Conservation (phyloP, 2,113 vertebrate genomes). For the Marmota flaviventris region DNA sequence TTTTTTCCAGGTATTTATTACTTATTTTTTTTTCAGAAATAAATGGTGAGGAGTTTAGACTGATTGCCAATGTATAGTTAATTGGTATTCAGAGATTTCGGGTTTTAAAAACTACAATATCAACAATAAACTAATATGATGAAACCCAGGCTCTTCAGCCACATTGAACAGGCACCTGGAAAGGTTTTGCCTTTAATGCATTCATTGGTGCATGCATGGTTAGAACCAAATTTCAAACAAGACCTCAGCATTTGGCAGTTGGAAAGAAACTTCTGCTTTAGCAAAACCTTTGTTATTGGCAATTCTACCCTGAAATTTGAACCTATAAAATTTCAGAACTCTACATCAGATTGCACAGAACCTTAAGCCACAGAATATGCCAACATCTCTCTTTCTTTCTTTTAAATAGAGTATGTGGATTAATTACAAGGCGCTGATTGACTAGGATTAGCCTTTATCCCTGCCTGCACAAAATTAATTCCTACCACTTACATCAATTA, state of each 20-base stretch:
- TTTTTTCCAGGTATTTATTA: not conserved
- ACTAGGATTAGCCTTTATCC: constrained; percentile 84
- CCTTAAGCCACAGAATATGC: constrained; percentile 43
- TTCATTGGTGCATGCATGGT: not conserved
- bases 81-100: not conserved
- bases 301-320: constrained; percentile 75
- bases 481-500: constrained; percentile 84
- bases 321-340: constrained; percentile 63
- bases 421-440: constrained; percentile 85
- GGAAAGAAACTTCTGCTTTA: constrained; percentile 60
- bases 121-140: not conserved
- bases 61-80: not conserved
- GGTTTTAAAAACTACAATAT: constrained; percentile 10
- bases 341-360: constrained; percentile 38
- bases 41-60: not conserved
- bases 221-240: constrained; percentile 53
- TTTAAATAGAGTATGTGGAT: constrained; percentile 67
- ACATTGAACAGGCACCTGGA: constrained; percentile 41
- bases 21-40: constrained; percentile 41
- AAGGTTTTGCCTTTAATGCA: not conserved
- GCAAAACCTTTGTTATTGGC: constrained; percentile 60
- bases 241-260: constrained; percentile 27
- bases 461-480: constrained; percentile 86
- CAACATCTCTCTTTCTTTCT: constrained; percentile 61
- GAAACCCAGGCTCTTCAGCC: not conserved